Evolutionary conservation across 2,888 invertebrate genomes (phyloP), one percentile per base, ranked within the genome.

Genomic region (Chymomyza procnemis): DNA sequence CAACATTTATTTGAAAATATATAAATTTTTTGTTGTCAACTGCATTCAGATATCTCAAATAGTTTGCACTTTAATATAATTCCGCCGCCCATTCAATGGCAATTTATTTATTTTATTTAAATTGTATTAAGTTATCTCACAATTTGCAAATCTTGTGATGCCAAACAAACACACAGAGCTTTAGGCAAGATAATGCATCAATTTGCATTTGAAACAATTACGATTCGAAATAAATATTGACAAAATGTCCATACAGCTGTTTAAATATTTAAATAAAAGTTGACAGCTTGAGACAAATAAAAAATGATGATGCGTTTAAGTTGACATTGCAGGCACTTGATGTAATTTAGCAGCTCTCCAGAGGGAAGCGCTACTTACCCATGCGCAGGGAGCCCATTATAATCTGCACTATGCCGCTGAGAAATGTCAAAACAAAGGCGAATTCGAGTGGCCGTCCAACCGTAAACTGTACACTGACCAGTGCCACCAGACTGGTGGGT

Each of bases 401-500:
- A 64, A 97, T 91, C 88, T 96, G 95, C 34, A 96, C 93, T 80
- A 94, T 92, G 62, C 97, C 97, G 30, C 95, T 93, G 19, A 97
- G 91, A 89, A 97, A 96, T 47, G 95, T 93, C 50, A 97, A 92
- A 64, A 97, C 91, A 73, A 96, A 92, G 9, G 96, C 94, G 88
- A 94, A 96, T 81, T 96, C 95, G 1, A 94, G 88, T 6, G 95
- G 94, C 84, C 94, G 93, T 14, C 93, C 94, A 78, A 93, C 92
- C 16, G 95, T 95, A 78, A 94, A 94, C 85, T 96, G 95, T 66
- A 95, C 92, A 58, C 96, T 96, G 80, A 98, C 92, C 62, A 98
- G 92, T 16, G 95, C 95, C 79, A 91, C 90, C 19, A 98, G 93
- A 81, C 97, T 97, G 0, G 98, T 97, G 0, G 98, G 97, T 18